Evolutionary conservation across 2,113 vertebrate genomes (phyloP), one percentile per base, ranked within the genome.

Genomic region (Chionomys nivalis): DNA sequence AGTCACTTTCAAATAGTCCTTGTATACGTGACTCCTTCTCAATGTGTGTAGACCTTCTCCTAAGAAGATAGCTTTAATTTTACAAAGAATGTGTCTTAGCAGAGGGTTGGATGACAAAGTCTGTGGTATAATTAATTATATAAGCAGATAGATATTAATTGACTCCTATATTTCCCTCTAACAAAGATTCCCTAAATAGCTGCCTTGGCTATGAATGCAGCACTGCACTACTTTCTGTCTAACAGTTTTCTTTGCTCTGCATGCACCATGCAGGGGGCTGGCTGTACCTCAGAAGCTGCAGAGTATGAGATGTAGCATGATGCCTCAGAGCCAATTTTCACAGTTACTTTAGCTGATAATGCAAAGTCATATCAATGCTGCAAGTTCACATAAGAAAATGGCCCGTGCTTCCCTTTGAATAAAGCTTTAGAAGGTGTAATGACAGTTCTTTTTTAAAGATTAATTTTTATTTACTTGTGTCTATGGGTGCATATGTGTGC

Each of bases 41-140:
- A 87, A 91, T 87, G 7, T 94, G 42, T 28, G n/a, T 26, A 47
- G 28, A 2, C 65, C 14, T 96, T 73, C 33, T 97, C 94, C 96
- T 90, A 65, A 2, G 96, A 97, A 94, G 90, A 95, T 85, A 96
- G 82, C 97, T 98, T 98, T 81, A 96, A 90, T 92, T 98, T 97
- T 94, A 7, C 6, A 91, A 97, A 95, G 73, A 83, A 96, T 49
- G 75, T 92, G 36, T 76, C 89, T 97, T 95, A 96, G 11, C 81
- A 4, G 3, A 81, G 90, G 65, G 76, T 96, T 95, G 88, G 33
- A 1, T 73, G 96, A 78, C 82, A 75, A 96, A 96, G 73, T 94
- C 96, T 47, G 86, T 94, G 85, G 95, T 95, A 91, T 95, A 98
- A 98, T 98, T 98, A 98, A 97, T 85, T 44, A 87, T 95, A 95